A percentile compares a stretch with the other conserved stretches of the same genome.
Evolutionary conservation across 2,797 vertebrate genomes (phyloP).

Genomic region (Platyrinchus mystaceus): DNA sequence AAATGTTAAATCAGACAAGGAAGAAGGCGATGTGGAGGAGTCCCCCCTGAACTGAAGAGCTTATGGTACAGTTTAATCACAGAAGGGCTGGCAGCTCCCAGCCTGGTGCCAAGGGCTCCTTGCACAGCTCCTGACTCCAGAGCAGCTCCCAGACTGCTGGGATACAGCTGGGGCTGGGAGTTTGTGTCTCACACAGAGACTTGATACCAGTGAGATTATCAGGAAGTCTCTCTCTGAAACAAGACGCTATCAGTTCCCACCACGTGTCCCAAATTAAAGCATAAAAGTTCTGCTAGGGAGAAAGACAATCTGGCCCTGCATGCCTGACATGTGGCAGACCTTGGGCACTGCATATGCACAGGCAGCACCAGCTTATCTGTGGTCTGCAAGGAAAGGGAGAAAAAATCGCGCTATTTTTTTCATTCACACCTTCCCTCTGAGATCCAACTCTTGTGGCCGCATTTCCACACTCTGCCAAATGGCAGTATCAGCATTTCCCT

Average conservation of each 20-base stretch:
- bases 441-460: background rate
- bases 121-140: background rate
- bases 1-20: background rate
- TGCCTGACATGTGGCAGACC: background rate
- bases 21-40: background rate
- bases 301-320: slow-evolving; percentile 12
- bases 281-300: background rate
- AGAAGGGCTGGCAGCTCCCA: slow-evolving; percentile 4
- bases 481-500: background rate
- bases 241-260: background rate
- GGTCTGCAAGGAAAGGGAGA: background rate
- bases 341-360: background rate
- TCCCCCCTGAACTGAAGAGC: background rate
- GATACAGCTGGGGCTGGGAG: background rate
- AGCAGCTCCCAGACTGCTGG: background rate
- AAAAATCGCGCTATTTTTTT: background rate
- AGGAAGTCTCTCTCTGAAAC: background rate
- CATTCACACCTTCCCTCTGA: slow-evolving; percentile 2
- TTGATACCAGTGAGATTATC: background rate
- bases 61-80: background rate
- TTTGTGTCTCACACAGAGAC: background rate
- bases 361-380: background rate
- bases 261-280: background rate
- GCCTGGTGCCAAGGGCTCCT: background rate
- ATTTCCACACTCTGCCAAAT: background rate